Conservation (phyloP, 2,888 invertebrate genomes). For the Epinotia bilunana region DNA sequence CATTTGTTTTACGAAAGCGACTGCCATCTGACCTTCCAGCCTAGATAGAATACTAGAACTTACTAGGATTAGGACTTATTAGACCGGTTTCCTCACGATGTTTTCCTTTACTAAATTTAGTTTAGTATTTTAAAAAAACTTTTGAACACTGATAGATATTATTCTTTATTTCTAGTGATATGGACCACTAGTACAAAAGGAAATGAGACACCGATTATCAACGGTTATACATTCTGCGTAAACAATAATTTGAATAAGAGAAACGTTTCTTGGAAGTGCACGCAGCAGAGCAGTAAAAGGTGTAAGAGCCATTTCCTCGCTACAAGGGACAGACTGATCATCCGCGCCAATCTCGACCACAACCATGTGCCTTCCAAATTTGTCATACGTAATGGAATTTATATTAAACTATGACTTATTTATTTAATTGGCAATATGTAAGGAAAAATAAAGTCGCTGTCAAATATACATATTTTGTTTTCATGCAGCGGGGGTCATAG, state of each 20-base stretch:
- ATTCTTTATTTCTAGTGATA: not conserved
- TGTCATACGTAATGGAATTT: conserved; percentile 44
- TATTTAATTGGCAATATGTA: no score
- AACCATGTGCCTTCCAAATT: conserved; percentile 48
- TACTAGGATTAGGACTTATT: no score
- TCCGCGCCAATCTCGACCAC: conserved; percentile 45
- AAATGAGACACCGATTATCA: not conserved
- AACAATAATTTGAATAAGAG: not conserved
- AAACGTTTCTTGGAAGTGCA: conserved; percentile 6
- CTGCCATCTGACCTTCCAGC: no score
- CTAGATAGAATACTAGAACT: no score
- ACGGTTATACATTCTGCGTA: not conserved
- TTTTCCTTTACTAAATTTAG: no score
- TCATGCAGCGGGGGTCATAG: no score
- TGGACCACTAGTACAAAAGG: conserved; percentile 6
- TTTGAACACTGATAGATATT: not conserved
- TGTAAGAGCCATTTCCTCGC: conserved; percentile 49
- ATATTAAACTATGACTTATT: not conserved
- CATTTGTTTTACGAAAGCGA: no score
- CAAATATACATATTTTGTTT: no score
- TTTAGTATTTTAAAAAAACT: no score
- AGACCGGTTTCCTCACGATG: no score
- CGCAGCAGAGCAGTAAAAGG: not conserved
- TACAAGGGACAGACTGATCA: conserved; percentile 54
- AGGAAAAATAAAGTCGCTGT: no score